Base-by-base conservation (phyloP, 2,113 vertebrate species). In the Larimichthys crocea region DNA sequence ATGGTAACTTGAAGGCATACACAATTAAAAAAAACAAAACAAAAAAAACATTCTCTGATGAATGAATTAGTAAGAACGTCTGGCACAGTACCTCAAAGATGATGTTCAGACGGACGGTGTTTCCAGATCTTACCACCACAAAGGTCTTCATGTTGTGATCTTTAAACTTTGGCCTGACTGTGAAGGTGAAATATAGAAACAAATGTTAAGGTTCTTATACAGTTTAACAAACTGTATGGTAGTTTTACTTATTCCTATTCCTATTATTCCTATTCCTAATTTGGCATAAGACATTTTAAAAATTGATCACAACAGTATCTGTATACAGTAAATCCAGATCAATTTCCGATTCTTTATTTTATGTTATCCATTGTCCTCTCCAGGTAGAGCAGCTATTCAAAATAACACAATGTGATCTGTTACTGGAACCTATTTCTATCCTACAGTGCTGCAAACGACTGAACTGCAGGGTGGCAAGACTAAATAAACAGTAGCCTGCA, bases 131-230 rank as follows among this genome's bases (percentile, higher is more conserved):
- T 61, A 97, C 86, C 56, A 92, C 88, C 88, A 97, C 88, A 14
- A 93, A 93, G 56, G 77, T 95, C 90, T 95, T 96, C 85, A 93
- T 88, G 16, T 90, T 95, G 59, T 86, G 84, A 59, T 96, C 93
- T 88, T 92, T 92, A 35, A 99, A 95, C 74, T 86, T 96, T 80
- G 97, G 97, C 62, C 40, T 79, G 22, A 97, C 97, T 99, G 91
- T 35, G 64, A 83, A 86, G 84, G 65, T 22, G 24, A 61, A 6
- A 82, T 63, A 17, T 59, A 20, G 40, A 65, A 35, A n/a, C 35
- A 15, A n/a, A 16, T 12, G 0, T 57, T 88, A 4, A 59, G 31
- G 35, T 64, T 49, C 22, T 68, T 40, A 10, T 55, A 57, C 1
- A 57, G 31, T 35, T 40, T 1, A 60, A 29, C 12, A 31, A 24